Evolutionary conservation across 2,113 vertebrate genomes (phyloP), one percentile per base, ranked within the genome.

Genomic region (Halcyon malimbica): DNA sequence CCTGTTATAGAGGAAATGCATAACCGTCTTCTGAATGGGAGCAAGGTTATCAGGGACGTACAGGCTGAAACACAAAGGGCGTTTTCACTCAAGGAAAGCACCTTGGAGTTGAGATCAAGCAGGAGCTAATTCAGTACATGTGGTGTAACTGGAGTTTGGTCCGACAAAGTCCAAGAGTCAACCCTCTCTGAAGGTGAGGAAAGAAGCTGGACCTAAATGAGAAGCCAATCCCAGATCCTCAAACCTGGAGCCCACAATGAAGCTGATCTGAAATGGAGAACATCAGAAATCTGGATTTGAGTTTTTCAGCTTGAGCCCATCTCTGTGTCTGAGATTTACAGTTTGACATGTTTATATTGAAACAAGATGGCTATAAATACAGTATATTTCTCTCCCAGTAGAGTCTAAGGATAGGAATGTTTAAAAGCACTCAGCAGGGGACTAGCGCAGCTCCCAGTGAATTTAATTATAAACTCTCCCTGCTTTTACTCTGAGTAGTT

Each of bases 331-430:
- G 69, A 89, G 75, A 96, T 94, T 96, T 97, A 94, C 93, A 96
- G 67, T 93, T 92, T 96, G 95, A 97, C 95, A 94, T 95, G 90
- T 97, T 97, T 96, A 87, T 93, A 92, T 94, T 96, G 81, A 96
- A 97, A 96, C 89, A 96, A 95, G 91, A 95, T 96, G 94, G 54
- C 82, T 92, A 96, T 94, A 96, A 96, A 94, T 94, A 87, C 90
- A 83, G 76, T 90, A 33, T 96, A 92, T 81, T 96, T 94, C 59
- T 95, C 92, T 92, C 94, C 77, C 77, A 87, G 83, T 84, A 89
- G 65, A 93, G 39, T 89, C 48, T 89, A 68, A 89, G 94, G 86
- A 92, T 50, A 82, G 17, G 87, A 92, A 96, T 92, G 80, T 89
- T 93, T 95, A 93, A 96, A 96, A 96, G 95, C 84, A 85, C 93